These are phyloP conservation scores for Tanytarsus gracilentus DNA, from an alignment of 2,888 invertebrate species.

Conservation along the genomic window DNA sequence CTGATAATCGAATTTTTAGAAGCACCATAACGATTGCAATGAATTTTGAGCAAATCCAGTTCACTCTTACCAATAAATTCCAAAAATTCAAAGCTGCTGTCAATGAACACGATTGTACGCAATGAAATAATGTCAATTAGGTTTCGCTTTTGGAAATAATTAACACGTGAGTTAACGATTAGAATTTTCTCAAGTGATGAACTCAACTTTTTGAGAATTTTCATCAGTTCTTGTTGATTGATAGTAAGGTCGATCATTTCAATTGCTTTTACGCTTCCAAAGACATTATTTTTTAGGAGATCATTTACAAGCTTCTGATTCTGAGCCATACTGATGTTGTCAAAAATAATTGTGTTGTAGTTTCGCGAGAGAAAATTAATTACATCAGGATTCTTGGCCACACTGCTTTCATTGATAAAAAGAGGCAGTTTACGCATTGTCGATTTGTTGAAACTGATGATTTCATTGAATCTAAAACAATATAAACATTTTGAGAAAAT, in stretches of 20 bases:
- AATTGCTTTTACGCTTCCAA: neutral
- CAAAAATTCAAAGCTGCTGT: neutral
- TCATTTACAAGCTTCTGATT: too few species aligned
- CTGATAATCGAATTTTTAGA: neutral
- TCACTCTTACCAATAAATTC: neutral
- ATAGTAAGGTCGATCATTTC: neutral
- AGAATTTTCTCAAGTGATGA: neutral
- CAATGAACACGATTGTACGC: neutral
- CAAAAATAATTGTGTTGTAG: neutral
- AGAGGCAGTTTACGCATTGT: constrained; percentile 20
- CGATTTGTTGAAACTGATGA: neutral
- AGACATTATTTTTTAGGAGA: too few species aligned
- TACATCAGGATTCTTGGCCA: neutral
- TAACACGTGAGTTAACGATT: too few species aligned
- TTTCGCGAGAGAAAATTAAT: neutral
- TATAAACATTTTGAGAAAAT: too few species aligned
- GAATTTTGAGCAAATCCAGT: neutral
- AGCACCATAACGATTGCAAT: neutral
- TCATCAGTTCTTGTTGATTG: neutral
- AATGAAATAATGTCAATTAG: neutral
- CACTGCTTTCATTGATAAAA: neutral
- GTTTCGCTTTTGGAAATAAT: too few species aligned
- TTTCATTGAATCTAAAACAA: neutral
- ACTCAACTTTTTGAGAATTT: neutral
- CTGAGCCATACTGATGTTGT: neutral